Conservation (phyloP, 2,888 invertebrate species). For the Hofmannophila pseudospretella region DNA sequence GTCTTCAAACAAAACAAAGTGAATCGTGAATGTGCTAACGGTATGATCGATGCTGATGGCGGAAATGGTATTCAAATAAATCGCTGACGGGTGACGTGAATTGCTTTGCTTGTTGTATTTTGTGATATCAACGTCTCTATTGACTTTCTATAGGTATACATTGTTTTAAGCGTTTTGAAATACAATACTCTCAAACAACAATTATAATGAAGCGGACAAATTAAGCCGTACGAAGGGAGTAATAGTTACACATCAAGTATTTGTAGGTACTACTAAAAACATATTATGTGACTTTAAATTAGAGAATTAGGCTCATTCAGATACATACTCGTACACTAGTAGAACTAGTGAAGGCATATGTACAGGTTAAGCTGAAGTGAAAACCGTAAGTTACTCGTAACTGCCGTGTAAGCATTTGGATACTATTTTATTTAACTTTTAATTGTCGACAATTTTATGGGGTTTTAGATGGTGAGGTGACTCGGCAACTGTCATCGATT, state of each 20-base stretch:
- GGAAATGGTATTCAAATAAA: constrained; percentile 25
- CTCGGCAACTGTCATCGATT: background rate
- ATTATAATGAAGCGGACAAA: constrained; percentile 4
- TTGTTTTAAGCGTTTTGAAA: constrained; percentile 1
- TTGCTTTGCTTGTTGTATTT: constrained; percentile 7
- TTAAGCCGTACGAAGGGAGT: constrained; percentile 2
- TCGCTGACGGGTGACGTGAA: constrained; percentile 19
- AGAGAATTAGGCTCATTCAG: constrained; percentile 9
- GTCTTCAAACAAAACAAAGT: constrained; percentile 46
- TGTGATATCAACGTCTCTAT: constrained; percentile 4
- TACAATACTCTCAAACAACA: constrained; percentile 1
- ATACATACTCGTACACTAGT: constrained; percentile 17
- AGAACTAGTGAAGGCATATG: constrained; percentile 55
- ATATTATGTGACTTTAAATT: constrained; percentile 27
- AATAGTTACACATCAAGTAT: background rate
- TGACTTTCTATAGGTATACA: no score
- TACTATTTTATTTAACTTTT: constrained; percentile 8
- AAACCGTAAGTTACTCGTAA: constrained; percentile 45
- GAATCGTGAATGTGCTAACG: constrained; percentile 46
- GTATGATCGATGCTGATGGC: constrained; percentile 40
- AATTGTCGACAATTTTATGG: background rate
- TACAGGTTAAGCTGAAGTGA: constrained; percentile 54
- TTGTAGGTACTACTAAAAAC: no score
- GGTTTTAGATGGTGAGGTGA: background rate
- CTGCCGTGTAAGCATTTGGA: constrained; percentile 49